Evolutionary conservation across 23 tunicate genomes (phyloP), one percentile per base, ranked within the genome.

Genomic region (Clavelina lepadiformis): DNA sequence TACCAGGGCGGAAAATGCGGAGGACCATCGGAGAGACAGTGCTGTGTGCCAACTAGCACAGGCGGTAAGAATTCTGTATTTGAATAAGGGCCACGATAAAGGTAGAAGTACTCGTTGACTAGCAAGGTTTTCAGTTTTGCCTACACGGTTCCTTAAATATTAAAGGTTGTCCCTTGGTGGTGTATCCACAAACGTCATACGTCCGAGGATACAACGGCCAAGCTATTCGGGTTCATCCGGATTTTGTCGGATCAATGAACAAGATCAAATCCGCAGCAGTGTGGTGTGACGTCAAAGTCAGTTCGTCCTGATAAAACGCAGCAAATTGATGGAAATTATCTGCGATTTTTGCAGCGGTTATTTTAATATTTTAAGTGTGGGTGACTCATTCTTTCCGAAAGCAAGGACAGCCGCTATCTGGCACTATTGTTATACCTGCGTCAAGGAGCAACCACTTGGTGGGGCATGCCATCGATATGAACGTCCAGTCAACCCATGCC

Each of bases 391-490:
- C 65, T 24, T 58, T 24, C 11, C 28, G 65, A 28, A 58, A 58
- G 29, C 23, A 58, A 5, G 35, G 35, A 5, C 5, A 13, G 5
- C 23, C 19, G 6, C 23, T 58, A 24, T 22, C 33, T 7, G 65
- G 65, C 5, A 31, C 65, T 5, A 58, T 58, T 3, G 65, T 58
- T 11, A 28, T 11, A 27, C 65, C 65, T 3, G 65, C 65, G 23
- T 3, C 35, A 24, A 58, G 30, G 30, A 27, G 35, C 28, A 58
- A 58, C 35, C 65, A 58, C 11, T 24, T 24, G 11, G 65, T 58
- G 4, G 65, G 65, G 8, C 65, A 58, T 11, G 65, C 65, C 6
- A 58, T 58, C 11, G 65, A 58, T 11, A 58, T 58, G 65, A 58
- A 58, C 29, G 35, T 58, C 3, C 5, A 4, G 6, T 4, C 36